Percentiles rank a stretch among this genome's conserved stretches.
phyloP scores from a whole-genome alignment of 2,797 vertebrate species.

The Chrysocyon brachyurus region DNA sequence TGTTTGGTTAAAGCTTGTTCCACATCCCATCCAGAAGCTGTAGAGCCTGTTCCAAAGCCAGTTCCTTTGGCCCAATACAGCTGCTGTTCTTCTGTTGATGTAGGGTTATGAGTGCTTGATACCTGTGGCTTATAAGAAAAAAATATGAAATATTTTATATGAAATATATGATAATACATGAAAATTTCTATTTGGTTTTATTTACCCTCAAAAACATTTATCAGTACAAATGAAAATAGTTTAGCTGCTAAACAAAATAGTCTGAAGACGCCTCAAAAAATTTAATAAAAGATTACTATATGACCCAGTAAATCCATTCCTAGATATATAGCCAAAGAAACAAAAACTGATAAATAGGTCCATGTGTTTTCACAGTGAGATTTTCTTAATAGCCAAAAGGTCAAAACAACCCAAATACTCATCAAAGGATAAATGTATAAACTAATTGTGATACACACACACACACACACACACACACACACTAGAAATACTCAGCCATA shows the following conservation, averaged over 20 bases:
- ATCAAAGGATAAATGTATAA: background rate
- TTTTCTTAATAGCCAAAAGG: background rate
- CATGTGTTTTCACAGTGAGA: background rate
- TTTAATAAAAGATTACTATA: background rate
- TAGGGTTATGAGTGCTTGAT: constrained; percentile 93
- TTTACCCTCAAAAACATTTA: background rate
- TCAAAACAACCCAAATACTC: background rate
- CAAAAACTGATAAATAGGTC: background rate
- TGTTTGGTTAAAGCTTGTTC: constrained; percentile 99
- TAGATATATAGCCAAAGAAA: background rate
- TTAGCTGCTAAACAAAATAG: background rate
- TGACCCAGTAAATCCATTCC: background rate
- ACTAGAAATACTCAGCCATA: background rate
- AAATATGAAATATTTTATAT: too few relatives aligned
- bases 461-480: background rate
- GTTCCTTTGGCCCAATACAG: constrained; percentile 99
- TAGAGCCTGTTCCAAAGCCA: constrained; percentile 99
- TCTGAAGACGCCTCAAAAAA: background rate
- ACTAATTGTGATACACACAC: background rate
- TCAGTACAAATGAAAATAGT: background rate
- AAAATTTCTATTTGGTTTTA: constrained; percentile 13
- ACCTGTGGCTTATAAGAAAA: constrained; percentile 93
- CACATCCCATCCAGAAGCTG: constrained; percentile 99
- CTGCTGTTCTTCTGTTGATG: constrained; percentile 97
- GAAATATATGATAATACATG: too few relatives aligned